phyloP scores from a whole-genome alignment of 2,888 invertebrate genomes.

The Napeogenes sylphis region DNA sequence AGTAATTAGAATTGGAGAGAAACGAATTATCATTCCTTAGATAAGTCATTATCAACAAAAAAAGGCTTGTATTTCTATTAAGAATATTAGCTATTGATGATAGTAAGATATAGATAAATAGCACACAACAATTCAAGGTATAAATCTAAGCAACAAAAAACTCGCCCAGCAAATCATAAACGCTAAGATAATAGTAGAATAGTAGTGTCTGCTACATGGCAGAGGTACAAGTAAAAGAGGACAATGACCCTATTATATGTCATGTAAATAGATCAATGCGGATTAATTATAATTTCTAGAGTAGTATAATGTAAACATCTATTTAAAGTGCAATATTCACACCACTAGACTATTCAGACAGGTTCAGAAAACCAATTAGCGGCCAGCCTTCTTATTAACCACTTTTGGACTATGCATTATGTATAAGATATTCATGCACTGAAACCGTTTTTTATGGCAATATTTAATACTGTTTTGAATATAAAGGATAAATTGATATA shows the following conservation, averaged over 20 bases:
- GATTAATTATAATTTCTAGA: neutral
- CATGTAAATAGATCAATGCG: slow-evolving; percentile 46
- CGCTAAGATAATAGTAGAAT: slow-evolving; percentile 9
- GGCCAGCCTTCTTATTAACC: slow-evolving; percentile 4
- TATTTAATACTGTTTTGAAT: neutral
- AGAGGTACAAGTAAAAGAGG: slow-evolving; percentile 37
- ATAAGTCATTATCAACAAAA: neutral
- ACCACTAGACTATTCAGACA: neutral
- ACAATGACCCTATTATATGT: slow-evolving; percentile 55
- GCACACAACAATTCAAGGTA: neutral
- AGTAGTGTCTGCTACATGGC: slow-evolving; percentile 13
- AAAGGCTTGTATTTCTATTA: too few species aligned
- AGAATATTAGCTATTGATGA: neutral
- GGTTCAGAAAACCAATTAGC: neutral
- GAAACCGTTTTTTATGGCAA: neutral
- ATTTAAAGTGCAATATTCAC: too few species aligned
- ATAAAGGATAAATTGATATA: neutral
- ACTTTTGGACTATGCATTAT: slow-evolving; percentile 5
- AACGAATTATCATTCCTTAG: neutral
- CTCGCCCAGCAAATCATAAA: slow-evolving; percentile 18
- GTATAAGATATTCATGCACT: neutral
- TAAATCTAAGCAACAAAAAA: slow-evolving; percentile 7
- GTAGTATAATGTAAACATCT: neutral
- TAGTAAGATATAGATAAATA: neutral
- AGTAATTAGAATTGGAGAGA: neutral